Percentiles rank a stretch among this genome's conserved stretches.
These are phyloP conservation scores for Drosophila nr. medialis DNA, from an alignment of 2,888 invertebrate genomes.

Conservation along the genomic window DNA sequence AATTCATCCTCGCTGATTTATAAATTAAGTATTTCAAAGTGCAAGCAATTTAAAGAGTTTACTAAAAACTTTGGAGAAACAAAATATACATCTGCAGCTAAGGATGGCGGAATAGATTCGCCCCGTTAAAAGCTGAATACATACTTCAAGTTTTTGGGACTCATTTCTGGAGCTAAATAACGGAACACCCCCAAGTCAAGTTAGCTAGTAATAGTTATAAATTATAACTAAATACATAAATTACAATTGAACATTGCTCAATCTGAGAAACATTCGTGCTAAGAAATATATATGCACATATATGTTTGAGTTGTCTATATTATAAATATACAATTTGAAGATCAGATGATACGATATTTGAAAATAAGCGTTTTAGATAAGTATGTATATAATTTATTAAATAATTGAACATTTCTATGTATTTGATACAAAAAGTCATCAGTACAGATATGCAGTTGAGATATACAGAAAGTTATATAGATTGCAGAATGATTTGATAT, in stretches of 20 bases:
- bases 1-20: no score
- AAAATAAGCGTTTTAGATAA: slow-evolving; percentile 7
- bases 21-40: no score
- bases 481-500: slow-evolving; percentile 61
- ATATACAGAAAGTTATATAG: slow-evolving; percentile 64
- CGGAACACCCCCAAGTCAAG: neutral
- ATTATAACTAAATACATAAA: neutral
- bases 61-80: no score
- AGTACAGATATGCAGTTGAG: slow-evolving; percentile 65
- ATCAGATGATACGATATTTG: neutral
- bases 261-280: neutral
- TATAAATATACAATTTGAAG: neutral
- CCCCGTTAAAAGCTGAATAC: no score
- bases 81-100: no score
- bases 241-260: neutral
- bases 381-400: slow-evolving; percentile 73
- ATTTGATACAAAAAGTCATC: slow-evolving; percentile 78
- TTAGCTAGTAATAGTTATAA: neutral
- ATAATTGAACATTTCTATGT: slow-evolving; percentile 77
- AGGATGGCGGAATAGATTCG: no score
- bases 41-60: no score
- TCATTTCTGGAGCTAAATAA: no score
- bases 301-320: neutral
- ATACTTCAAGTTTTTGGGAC: neutral
- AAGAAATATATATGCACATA: neutral